phyloP scores from a whole-genome alignment of 2,888 invertebrate genomes.

The Drymonia ruficornis region DNA sequence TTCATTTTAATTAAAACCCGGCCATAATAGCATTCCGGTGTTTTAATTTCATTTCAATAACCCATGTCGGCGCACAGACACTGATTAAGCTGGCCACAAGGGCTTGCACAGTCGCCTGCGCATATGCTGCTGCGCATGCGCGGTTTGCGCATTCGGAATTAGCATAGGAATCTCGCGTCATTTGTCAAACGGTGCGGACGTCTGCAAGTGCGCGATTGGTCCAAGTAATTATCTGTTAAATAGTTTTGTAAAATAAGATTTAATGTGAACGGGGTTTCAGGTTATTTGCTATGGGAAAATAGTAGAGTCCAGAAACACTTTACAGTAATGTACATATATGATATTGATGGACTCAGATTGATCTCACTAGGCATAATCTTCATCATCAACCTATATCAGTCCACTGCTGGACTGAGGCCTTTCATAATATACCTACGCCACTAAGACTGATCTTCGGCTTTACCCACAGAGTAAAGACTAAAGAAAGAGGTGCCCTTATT shows the following conservation, averaged over 20 bases:
- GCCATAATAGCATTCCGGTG: conserved; percentile 54
- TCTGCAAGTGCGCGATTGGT: conserved; percentile 39
- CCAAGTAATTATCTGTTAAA: conserved; percentile 42
- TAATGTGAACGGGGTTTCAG: conserved; percentile 18
- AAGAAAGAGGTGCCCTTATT: too few relatives aligned
- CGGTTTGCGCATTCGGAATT: conserved; percentile 28
- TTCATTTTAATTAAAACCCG: conserved; percentile 49
- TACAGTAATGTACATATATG: too few relatives aligned
- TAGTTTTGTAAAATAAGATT: conserved; percentile 18
- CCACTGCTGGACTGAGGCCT: too few relatives aligned
- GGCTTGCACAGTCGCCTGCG: conserved; percentile 56
- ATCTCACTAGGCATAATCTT: too few relatives aligned
- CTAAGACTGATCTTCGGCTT: too few relatives aligned
- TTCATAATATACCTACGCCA: too few relatives aligned
- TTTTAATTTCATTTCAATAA: conserved; percentile 82
- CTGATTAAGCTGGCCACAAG: conserved; percentile 73
- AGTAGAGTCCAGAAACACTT: too few relatives aligned
- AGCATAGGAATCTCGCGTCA: conserved; percentile 50
- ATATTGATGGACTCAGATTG: neutral
- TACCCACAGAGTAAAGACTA: too few relatives aligned
- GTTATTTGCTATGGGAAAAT: conserved; percentile 6
- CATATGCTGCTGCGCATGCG: conserved; percentile 36
- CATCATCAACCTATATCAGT: too few relatives aligned
- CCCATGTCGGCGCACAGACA: conserved; percentile 73
- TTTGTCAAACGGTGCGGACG: conserved; percentile 49